Percentiles rank a stretch among this genome's conserved stretches.
Conservation (phyloP, 2,888 invertebrate species). For the Cephus nigrinus region DNA sequence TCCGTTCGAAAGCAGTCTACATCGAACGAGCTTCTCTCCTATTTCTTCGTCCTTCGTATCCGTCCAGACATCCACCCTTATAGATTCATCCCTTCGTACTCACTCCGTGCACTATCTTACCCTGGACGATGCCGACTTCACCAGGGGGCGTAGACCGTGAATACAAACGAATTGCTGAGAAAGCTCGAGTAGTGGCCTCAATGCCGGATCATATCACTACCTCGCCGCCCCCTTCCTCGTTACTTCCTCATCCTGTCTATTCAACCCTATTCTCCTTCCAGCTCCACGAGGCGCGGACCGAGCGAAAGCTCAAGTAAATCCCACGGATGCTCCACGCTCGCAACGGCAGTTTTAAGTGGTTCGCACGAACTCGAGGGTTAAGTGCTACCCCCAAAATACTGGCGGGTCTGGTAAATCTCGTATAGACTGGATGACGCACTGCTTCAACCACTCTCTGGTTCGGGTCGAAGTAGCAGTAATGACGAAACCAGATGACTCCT, state of each 20-base stretch:
- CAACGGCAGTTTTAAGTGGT: slow-evolving; percentile 26
- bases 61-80: slow-evolving; percentile 6
- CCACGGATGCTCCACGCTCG: neutral
- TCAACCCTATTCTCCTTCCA: neutral
- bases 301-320: neutral
- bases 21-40: neutral
- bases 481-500: neutral
- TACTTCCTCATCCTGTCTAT: neutral
- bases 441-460: neutral
- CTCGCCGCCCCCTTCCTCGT: neutral
- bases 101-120: neutral
- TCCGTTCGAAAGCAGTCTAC: slow-evolving; percentile 11
- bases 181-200: slow-evolving; percentile 8
- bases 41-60: neutral
- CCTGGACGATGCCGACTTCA: neutral
- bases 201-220: slow-evolving; percentile 9
- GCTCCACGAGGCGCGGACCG: neutral
- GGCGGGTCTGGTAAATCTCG: slow-evolving; percentile 8
- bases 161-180: slow-evolving; percentile 17
- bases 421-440: slow-evolving; percentile 4
- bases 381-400: slow-evolving; percentile 24
- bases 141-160: slow-evolving; percentile 3
- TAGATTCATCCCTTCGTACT: neutral
- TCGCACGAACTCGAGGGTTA: slow-evolving; percentile 31
- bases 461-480: neutral